Conservation (phyloP, 1,140 invertebrate species). For the Philopotamus ludificatus region DNA sequence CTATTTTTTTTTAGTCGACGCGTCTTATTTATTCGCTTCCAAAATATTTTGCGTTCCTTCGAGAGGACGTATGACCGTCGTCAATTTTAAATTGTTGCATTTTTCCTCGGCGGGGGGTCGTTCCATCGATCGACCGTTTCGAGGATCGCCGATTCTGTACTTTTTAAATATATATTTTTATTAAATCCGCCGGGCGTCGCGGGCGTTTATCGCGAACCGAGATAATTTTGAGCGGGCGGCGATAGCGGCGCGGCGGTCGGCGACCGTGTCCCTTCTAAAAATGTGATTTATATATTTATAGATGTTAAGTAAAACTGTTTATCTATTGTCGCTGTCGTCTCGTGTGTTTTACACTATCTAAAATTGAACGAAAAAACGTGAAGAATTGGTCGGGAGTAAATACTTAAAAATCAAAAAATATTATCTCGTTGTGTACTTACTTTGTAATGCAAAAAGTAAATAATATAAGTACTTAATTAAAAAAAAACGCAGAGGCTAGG, state of each 20-base stretch:
- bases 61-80: too few relatives aligned
- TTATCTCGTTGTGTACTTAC: conserved; percentile 22
- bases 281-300: conserved; percentile 29
- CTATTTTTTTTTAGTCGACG: too few relatives aligned
- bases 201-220: not conserved
- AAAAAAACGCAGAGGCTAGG: conserved; percentile 23
- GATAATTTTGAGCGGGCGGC: not conserved
- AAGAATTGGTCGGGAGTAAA: too few relatives aligned
- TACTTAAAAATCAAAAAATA: too few relatives aligned
- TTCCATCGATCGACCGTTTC: too few relatives aligned
- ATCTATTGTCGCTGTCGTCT: conserved; percentile 25
- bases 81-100: not conserved
- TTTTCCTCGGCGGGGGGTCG: too few relatives aligned
- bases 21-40: too few relatives aligned
- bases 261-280: conserved; percentile 17
- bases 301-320: conserved; percentile 16
- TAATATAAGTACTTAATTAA: conserved; percentile 16
- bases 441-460: conserved; percentile 9
- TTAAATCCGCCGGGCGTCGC: not conserved
- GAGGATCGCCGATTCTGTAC: not conserved
- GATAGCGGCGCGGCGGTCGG: conserved; percentile 22
- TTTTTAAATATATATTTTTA: not conserved
- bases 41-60: too few relatives aligned
- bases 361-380: too few relatives aligned
- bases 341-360: conserved; percentile 12